Percentiles rank a stretch among this genome's conserved stretches.
phyloP scores from a whole-genome alignment of 2,113 vertebrate species.

The Aramus guarauna region DNA sequence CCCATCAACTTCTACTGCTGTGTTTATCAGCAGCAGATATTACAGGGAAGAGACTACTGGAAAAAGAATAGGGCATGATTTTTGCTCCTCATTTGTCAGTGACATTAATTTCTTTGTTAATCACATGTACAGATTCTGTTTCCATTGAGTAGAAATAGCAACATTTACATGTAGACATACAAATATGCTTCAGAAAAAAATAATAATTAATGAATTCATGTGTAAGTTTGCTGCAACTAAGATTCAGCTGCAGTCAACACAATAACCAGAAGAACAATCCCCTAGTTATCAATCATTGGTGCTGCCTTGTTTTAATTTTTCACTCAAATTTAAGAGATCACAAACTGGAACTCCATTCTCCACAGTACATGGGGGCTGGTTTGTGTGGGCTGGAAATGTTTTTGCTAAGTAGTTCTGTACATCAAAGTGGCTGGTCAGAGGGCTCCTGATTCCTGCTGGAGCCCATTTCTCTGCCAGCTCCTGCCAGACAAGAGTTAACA shows the following conservation, averaged over 20 bases:
- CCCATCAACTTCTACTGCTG: neutral
- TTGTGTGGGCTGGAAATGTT: rapidly evolving
- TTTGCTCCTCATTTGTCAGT: neutral
- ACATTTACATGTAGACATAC: neutral
- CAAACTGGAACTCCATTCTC: neutral
- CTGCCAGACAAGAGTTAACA: neutral
- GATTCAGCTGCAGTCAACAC: neutral
- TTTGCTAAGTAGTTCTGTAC: neutral
- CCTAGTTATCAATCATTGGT: rapidly evolving
- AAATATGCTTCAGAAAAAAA: neutral
- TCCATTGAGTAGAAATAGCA: neutral
- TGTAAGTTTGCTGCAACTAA: neutral
- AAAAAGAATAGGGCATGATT: neutral
- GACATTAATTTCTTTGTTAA: neutral
- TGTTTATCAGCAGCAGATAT: neutral
- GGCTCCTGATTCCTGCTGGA: neutral
- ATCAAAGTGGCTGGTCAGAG: neutral
- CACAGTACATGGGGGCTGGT: rapidly evolving
- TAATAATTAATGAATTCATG: no score
- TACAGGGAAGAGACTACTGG: neutral
- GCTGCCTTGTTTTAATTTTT: neutral
- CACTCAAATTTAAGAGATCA: neutral
- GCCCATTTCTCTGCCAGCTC: neutral
- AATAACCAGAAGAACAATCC: neutral
- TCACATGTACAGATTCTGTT: neutral